phyloP scores from a whole-genome alignment of 2,113 vertebrate genomes.

The Sinocyclocheilus anophthalmus region DNA sequence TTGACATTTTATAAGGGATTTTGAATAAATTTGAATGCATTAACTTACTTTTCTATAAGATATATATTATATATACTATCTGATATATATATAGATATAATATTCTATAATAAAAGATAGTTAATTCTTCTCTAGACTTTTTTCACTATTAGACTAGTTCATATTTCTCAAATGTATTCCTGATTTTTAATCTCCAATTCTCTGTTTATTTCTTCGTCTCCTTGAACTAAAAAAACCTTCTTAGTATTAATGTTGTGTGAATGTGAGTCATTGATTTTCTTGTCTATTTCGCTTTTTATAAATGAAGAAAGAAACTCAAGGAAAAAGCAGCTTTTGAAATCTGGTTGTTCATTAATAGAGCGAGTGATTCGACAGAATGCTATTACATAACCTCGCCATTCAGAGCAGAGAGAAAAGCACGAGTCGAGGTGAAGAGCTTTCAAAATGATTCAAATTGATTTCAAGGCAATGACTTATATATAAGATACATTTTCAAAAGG shows the following conservation, averaged over 20 bases:
- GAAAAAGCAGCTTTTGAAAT: conserved; percentile 4
- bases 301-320: neutral
- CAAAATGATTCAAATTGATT: neutral
- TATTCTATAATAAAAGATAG: no score
- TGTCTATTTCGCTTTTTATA: neutral
- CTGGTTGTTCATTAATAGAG: neutral
- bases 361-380: neutral
- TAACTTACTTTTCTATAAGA: no score
- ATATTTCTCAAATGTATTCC: neutral
- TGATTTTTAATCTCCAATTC: neutral
- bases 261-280: neutral
- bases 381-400: neutral
- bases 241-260: neutral
- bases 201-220: neutral
- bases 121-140: neutral
- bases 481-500: neutral
- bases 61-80: no score
- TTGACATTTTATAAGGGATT: no score
- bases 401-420: neutral
- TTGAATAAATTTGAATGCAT: no score
- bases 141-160: neutral
- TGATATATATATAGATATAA: no score
- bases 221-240: neutral
- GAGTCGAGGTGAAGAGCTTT: neutral
- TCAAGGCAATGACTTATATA: neutral